phyloP scores from a whole-genome alignment of 1,140 invertebrate genomes.

The Battus philenor region DNA sequence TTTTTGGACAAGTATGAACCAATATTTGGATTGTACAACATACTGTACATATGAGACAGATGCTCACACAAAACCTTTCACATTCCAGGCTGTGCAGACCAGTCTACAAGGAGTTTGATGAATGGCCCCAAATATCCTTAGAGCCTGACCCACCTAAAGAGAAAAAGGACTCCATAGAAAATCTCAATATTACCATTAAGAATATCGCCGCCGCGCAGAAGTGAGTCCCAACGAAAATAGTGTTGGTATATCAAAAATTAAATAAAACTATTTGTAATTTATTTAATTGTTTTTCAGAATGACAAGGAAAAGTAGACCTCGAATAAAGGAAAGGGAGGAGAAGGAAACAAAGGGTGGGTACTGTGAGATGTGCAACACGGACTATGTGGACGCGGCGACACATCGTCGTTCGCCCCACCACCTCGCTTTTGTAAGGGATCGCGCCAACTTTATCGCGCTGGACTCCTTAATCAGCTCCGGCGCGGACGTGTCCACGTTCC shows the following conservation, averaged over 20 bases:
- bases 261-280: conserved; percentile 6
- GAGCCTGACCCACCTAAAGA: conserved; percentile 61
- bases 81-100: conserved; percentile 58
- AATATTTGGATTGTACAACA: conserved; percentile 22
- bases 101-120: conserved; percentile 69
- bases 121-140: conserved; percentile 63
- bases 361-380: conserved; percentile 85
- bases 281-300: conserved; percentile 74
- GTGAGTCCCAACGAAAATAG: conserved; percentile 37
- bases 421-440: conserved; percentile 81
- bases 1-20: conserved; percentile 73
- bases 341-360: conserved; percentile 79
- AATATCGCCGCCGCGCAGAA: conserved; percentile 29
- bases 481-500: conserved; percentile 79
- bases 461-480: conserved; percentile 81
- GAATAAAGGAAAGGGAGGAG: conserved; percentile 77
- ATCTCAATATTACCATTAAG: conserved; percentile 25
- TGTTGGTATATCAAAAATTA: too few relatives aligned
- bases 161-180: conserved; percentile 42
- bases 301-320: conserved; percentile 80
- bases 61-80: conserved; percentile 18
- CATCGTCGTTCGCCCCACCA: conserved; percentile 85
- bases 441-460: conserved; percentile 82
- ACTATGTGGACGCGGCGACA: conserved; percentile 80
- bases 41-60: neutral